phyloP scores from a whole-genome alignment of 2,797 vertebrate genomes.

The Falco rusticolus region DNA sequence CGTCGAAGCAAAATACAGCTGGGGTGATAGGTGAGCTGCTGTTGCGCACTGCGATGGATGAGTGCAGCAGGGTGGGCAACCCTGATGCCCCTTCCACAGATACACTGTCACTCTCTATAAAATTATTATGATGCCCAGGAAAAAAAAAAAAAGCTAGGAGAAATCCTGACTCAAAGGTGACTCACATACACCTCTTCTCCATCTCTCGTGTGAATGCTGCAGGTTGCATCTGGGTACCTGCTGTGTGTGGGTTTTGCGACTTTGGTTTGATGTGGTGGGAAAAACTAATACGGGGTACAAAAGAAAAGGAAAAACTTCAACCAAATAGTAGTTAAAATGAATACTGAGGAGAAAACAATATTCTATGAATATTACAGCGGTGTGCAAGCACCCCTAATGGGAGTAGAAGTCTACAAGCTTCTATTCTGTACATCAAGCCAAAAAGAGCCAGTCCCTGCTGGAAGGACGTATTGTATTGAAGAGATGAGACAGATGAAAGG shows the following conservation, averaged over 20 bases:
- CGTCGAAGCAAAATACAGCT: not conserved
- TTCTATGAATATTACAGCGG: not conserved
- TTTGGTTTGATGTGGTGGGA: not conserved
- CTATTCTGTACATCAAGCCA: not conserved
- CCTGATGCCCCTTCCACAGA: not conserved
- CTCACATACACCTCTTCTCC: not conserved
- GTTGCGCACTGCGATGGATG: not conserved
- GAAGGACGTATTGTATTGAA: not conserved
- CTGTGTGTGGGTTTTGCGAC: not conserved
- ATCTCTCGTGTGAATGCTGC: not conserved
- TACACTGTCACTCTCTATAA: not conserved
- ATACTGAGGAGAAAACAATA: not conserved
- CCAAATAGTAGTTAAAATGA: not conserved
- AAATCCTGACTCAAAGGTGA: not conserved
- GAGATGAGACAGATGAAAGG: not conserved
- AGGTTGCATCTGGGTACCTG: not conserved
- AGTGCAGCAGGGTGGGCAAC: not conserved
- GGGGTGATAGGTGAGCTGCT: not conserved
- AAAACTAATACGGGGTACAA: not conserved
- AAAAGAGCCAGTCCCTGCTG: not conserved
- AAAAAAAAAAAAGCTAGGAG: not conserved
- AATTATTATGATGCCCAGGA: not conserved
- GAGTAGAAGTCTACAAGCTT: not conserved
- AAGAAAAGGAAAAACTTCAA: not conserved
- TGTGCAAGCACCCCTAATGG: not conserved